phyloP scores from a whole-genome alignment of 2,888 invertebrate species.

The Xylota sylvarum region DNA sequence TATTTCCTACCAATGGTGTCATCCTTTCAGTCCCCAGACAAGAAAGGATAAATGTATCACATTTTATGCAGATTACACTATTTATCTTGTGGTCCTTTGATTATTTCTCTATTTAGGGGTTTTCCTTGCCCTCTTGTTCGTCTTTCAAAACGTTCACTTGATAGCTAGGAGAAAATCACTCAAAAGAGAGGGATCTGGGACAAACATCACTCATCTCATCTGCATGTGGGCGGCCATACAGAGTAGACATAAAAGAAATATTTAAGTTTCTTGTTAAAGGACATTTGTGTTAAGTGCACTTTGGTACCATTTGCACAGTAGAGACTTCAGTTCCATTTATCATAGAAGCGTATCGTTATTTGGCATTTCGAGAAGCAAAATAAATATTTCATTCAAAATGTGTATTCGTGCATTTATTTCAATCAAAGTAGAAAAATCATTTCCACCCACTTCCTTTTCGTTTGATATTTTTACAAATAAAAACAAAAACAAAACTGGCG shows the following conservation, averaged over 20 bases:
- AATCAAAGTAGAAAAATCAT: conserved; percentile 48
- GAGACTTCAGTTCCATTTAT: conserved; percentile 55
- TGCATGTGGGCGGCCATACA: conserved; percentile 27
- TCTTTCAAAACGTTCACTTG: conserved; percentile 19
- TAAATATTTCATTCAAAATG: conserved; percentile 68
- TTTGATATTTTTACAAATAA: conserved; percentile 16
- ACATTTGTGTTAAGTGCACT: conserved; percentile 66
- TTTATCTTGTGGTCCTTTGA: conserved; percentile 47
- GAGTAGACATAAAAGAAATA: conserved; percentile 19
- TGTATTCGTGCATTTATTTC: conserved; percentile 66
- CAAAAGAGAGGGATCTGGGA: conserved; percentile 14
- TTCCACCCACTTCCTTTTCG: conserved; percentile 29
- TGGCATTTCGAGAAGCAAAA: conserved; percentile 49
- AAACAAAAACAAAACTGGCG: neutral
- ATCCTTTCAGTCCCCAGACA: conserved; percentile 2
- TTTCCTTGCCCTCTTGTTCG: neutral
- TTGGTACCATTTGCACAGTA: conserved; percentile 47
- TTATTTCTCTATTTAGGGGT: conserved; percentile 23
- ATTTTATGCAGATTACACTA: conserved; percentile 57
- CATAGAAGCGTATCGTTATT: conserved; percentile 32
- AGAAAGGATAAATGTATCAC: conserved; percentile 33
- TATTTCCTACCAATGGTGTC: neutral
- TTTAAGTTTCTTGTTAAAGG: conserved; percentile 48
- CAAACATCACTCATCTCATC: conserved; percentile 62
- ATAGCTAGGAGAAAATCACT: conserved; percentile 35